Evolutionary conservation across 2,113 vertebrate species (phyloP), one percentile per base, ranked within the genome.

Genomic region (Nerophis lumbriciformis): DNA sequence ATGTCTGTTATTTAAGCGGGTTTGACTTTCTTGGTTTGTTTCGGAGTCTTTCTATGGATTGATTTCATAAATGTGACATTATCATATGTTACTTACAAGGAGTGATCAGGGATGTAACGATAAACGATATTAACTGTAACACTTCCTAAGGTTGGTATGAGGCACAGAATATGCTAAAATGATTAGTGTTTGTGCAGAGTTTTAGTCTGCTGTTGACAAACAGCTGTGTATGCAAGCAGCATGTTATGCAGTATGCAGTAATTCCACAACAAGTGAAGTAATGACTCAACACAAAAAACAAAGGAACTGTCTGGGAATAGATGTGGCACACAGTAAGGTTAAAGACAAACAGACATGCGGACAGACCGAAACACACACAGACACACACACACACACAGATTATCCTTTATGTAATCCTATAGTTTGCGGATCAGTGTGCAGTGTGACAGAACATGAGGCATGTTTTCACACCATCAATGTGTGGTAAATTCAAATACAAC

Each of bases 391-490:
- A 79, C 76, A 77, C 65, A 50, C 59, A 71, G 86, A 84, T 88
- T 85, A 88, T 88, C 83, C 80, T 70, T 51, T 64, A 61, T 80
- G 80, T 88, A 88, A 88, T 88, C 86, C 77, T 63, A 28, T 71
- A 64, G 49, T 83, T 70, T 74, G 63, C 72, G 85, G 77, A 75
- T 85, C 73, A 79, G 73, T 79, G 81, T 73, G 75, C 73, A 70
- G 66, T 51, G 69, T 61, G 70, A 71, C 75, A 73, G 62, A 63
- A 78, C 66, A 21, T 42, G 39, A 42, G 44, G 36, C 78, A 59
- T 71, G 81, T 69, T 79, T 85, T 83, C 77, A 83, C 86, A 83
- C 81, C 66, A 71, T 5, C 55, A 4, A 36, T 8, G 7, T 53
- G 28, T 55, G 54, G 6, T 9, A 42, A 42, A 10, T 9, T 42